phyloP scores from a whole-genome alignment of 1,140 invertebrate genomes.

The Homarus americanus region DNA sequence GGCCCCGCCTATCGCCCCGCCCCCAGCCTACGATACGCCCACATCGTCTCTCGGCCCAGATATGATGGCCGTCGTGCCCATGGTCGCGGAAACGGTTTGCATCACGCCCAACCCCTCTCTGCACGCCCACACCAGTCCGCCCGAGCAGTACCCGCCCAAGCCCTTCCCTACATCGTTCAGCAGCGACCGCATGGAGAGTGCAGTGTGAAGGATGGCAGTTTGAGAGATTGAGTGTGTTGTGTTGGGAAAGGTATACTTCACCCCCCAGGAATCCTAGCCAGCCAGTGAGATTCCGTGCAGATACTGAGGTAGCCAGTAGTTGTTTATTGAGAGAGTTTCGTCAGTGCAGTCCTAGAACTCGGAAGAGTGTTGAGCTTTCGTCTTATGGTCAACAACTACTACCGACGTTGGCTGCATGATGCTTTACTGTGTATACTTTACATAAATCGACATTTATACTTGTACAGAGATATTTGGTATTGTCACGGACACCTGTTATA shows the following conservation, averaged over 20 bases:
- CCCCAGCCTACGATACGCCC: constrained; percentile 69
- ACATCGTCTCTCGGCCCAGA: constrained; percentile 52
- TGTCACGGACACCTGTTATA: neutral
- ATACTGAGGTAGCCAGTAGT: neutral
- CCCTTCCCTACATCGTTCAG: constrained; percentile 68
- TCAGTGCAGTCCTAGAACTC: neutral
- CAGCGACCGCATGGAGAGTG: constrained; percentile 67
- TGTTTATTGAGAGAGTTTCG: neutral
- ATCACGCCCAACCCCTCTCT: constrained; percentile 65
- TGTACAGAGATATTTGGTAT: neutral
- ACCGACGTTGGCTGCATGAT: constrained; percentile 4
- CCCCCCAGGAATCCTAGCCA: constrained; percentile 16
- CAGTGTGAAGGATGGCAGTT: constrained; percentile 51
- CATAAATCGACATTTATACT: neutral
- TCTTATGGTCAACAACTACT: neutral
- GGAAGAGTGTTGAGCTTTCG: neutral
- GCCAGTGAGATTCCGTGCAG: constrained; percentile 35
- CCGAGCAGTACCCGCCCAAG: constrained; percentile 60
- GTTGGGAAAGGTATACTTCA: neutral
- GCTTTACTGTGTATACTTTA: constrained; percentile 29
- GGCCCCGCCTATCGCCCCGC: constrained; percentile 66
- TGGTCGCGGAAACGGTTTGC: constrained; percentile 72
- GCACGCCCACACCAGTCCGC: constrained; percentile 57
- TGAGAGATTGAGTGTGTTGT: neutral
- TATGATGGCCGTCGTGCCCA: constrained; percentile 51